Base-by-base conservation (phyloP, 2,797 vertebrate genomes). In the Gallinago stenura region DNA sequence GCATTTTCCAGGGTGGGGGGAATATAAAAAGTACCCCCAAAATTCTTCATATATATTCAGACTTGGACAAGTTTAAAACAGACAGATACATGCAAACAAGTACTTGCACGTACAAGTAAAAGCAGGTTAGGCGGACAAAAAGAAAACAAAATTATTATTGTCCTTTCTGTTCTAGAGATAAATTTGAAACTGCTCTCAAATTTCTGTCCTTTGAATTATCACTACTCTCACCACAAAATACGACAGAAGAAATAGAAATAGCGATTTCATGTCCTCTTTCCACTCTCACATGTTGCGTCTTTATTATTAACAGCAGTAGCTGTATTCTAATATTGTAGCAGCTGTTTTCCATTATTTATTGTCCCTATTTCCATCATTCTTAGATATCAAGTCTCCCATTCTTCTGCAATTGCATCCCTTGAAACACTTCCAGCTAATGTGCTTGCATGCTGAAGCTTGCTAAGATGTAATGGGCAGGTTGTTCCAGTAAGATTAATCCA, bases 351-450 rank as follows among this genome's bases (percentile, higher is more conserved):
- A 56, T 61, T 61, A 92, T 15, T 22, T 66, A 65, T 76, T 95
- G 62, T 33, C 87, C 71, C 72, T 70, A 84, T 92, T 94, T 94
- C 72, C 51, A 95, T 58, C 41, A 95, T 92, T 95, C 66, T 94
- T 84, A 86, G 69, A 54, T 90, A 87, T 68, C 73, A 92, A 70
- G 45, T 82, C 91, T 83, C 57, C 26, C 31, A 17, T 82, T 71
- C 90, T 81, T 50, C 85, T 89, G 72, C 73, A 91, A 95, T 89
- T 87, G 70, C 81, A 92, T 64, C 82, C 57, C 64, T 56, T 95
- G 83, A 68, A 82, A 92, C 20, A 71, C 60, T 72, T 95, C 84
- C 75, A 88, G 69, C 17, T 25, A 14, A 77, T 31, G 61, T 56
- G 30, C 50, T 83, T 89, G 45, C 48, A 64, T 86, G 87, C 37